Conservation (phyloP, 2,113 vertebrate species). For the Orientallactaga bullata region DNA sequence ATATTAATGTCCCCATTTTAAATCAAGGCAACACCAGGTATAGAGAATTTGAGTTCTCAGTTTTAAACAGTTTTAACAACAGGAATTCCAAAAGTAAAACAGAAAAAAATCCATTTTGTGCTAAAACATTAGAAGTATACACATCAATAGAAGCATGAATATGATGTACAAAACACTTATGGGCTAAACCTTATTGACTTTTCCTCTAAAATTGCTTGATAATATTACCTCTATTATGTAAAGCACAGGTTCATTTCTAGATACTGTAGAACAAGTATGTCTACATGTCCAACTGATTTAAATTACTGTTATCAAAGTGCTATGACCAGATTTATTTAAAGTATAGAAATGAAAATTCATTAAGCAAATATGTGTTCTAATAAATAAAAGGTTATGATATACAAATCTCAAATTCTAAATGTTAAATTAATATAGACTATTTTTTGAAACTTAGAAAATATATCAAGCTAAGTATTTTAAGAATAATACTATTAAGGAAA, state of each 20-base stretch:
- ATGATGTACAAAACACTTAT: background rate
- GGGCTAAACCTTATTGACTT: background rate
- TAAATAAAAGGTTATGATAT: background rate
- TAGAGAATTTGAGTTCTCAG: background rate
- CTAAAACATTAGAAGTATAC: background rate
- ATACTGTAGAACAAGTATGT: background rate
- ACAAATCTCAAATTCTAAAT: background rate
- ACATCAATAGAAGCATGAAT: background rate
- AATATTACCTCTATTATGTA: background rate
- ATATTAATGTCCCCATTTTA: background rate
- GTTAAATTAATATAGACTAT: background rate
- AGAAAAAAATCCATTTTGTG: background rate
- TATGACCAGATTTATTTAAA: slow-evolving; percentile 28
- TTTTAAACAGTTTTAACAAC: background rate
- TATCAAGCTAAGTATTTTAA: background rate
- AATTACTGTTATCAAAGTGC: background rate
- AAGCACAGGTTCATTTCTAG: background rate
- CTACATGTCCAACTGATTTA: background rate
- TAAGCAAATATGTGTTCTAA: background rate
- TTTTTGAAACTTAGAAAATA: no score
- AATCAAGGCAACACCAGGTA: background rate
- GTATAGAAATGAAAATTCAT: background rate
- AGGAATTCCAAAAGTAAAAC: background rate
- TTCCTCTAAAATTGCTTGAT: background rate
- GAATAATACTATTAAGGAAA: slow-evolving; percentile 8